Percentiles rank a stretch among this genome's conserved stretches.
Conservation (phyloP, 2,113 vertebrate genomes). For the Gracilinanus agilis region DNA sequence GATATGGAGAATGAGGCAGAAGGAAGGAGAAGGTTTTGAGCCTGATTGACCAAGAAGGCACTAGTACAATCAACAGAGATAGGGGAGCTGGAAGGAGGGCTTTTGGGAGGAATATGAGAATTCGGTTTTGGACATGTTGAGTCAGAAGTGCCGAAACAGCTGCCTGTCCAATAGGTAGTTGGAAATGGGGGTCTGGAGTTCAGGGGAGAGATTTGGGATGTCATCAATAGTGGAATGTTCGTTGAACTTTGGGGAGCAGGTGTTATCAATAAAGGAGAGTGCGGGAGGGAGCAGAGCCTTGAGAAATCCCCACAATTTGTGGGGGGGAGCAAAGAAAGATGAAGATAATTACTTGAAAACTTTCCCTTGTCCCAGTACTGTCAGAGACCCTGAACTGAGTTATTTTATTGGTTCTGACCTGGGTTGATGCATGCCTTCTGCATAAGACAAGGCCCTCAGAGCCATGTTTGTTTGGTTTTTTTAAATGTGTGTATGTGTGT, state of each 20-base stretch:
- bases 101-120: background rate
- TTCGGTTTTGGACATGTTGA: background rate
- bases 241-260: background rate
- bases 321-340: background rate
- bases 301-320: background rate
- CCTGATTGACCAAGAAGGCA: background rate
- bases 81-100: conserved; percentile 27
- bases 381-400: conserved; percentile 7
- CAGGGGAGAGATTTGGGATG: background rate
- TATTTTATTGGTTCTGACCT: background rate
- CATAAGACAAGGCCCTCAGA: background rate
- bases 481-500: background rate
- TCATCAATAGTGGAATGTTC: background rate
- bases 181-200: background rate
- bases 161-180: background rate
- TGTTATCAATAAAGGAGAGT: background rate
- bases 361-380: background rate
- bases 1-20: background rate
- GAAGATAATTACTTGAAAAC: background rate
- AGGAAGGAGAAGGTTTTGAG: conserved; percentile 6
- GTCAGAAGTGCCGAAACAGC: background rate
- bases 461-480: background rate
- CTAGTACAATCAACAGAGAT: background rate
- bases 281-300: background rate
- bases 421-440: background rate